Evolutionary conservation across 2,113 vertebrate genomes (phyloP), one percentile per base, ranked within the genome.

Genomic region (Gorsachius goisagi): DNA sequence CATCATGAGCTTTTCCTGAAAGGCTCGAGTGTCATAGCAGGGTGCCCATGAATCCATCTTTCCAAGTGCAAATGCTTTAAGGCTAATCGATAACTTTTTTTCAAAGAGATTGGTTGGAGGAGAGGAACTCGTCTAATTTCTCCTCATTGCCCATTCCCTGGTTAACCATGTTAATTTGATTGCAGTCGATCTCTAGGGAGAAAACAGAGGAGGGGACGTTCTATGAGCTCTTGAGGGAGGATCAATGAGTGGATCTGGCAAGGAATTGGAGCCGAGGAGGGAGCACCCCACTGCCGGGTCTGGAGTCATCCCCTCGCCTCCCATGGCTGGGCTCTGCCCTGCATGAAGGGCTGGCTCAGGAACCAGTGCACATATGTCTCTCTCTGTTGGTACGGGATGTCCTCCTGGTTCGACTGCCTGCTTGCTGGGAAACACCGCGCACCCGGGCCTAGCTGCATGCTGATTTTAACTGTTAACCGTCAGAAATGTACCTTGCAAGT

Each of bases 221-320:
- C 49, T 49, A 1, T 1, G 3, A 32, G 47, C 20, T 35, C n/a
- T 24, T 9, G 56, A 47, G 35, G 0, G 16, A 77, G 75, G 58
- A 24, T 4, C 20, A 89, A 77, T 23, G 9, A 62, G 21, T 15
- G 50, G 63, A 18, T 39, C 11, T 30, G 50, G 53, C 2, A 28
- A 50, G 64, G 74, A 64, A 24, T 32, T 7, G 2, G 60, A 53
- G 85, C 27, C 30, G 9, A 55, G 69, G 63, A 49, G 45, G 60
- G 49, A 86, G 47, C 15, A 2, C 11, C 3, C 2, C 15, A 2
- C 19, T 37, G 72, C 37, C 0, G 0, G 6, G 41, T 4, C 23
- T 11, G 67, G 56, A 63, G 66, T 7, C 52, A n/a, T 64, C 17
- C 22, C 66, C 59, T 67, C 53, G 5, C 55, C 53, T n/a, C 28